Conservation (phyloP, 2,888 invertebrate genomes). For the Tyria jacobaeae region DNA sequence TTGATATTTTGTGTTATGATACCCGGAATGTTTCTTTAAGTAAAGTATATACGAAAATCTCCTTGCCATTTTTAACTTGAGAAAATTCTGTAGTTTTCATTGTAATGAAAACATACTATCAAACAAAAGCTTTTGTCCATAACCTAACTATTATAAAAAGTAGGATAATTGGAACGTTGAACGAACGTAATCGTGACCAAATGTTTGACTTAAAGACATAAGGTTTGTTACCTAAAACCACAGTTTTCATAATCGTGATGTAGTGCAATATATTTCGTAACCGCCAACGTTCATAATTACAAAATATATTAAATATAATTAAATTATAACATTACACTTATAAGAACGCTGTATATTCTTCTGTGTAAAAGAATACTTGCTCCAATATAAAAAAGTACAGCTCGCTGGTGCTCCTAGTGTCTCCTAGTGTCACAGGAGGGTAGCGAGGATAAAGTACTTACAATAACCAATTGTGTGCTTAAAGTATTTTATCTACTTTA, state of each 20-base stretch:
- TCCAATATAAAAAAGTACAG: too few species aligned
- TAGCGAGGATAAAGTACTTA: too few species aligned
- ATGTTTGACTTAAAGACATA: background rate
- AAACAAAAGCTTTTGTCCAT: background rate
- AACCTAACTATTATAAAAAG: background rate
- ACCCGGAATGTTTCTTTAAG: background rate
- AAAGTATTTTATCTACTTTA: too few species aligned
- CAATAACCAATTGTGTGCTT: too few species aligned
- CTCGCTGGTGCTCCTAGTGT: too few species aligned
- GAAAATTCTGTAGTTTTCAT: background rate
- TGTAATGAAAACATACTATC: background rate
- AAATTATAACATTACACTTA: too few species aligned
- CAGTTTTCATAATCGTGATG: background rate
- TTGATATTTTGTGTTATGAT: background rate
- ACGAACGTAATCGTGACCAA: too few species aligned
- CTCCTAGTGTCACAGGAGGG: too few species aligned
- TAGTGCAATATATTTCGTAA: too few species aligned
- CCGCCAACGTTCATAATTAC: too few species aligned
- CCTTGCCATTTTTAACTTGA: background rate
- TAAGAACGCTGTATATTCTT: background rate
- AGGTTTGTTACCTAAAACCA: background rate
- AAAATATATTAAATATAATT: too few species aligned
- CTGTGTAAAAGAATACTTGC: too few species aligned
- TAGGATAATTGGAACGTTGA: background rate
- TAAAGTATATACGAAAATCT: background rate